phyloP scores from a whole-genome alignment of 92 coral and sea anemone genomes.

The Phymanthus crucifer region DNA sequence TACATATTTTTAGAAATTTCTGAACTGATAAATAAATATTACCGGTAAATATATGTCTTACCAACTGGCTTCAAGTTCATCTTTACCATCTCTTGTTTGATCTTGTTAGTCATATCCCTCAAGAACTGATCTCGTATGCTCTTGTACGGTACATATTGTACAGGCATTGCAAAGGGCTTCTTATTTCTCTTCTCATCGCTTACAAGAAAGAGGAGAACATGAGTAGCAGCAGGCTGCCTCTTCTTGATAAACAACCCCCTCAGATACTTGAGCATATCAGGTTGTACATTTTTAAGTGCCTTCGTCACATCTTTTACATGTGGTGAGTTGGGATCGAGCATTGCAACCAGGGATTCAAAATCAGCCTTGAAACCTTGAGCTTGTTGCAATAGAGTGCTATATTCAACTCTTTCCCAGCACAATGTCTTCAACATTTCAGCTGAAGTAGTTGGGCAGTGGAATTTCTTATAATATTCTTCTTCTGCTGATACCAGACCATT shows the following conservation, averaged over 20 bases:
- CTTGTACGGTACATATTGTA: constrained; percentile 60
- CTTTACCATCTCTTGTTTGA: constrained; percentile 41
- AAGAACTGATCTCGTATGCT: constrained; percentile 55
- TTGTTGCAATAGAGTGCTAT: constrained; percentile 54
- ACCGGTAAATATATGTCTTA: constrained; percentile 2
- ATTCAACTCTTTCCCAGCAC: constrained; percentile 76
- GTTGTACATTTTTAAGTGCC: background rate
- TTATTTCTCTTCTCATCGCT: constrained; percentile 49
- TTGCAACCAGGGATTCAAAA: constrained; percentile 1
- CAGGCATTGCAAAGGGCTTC: constrained; percentile 62
- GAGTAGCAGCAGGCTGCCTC: constrained; percentile 63
- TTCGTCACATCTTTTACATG: constrained; percentile 22
- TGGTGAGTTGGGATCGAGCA: constrained; percentile 29
- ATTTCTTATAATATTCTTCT: constrained; percentile 14
- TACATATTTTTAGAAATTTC: background rate
- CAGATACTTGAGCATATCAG: constrained; percentile 7
- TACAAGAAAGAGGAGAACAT: constrained; percentile 47
- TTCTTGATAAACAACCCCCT: constrained; percentile 48
- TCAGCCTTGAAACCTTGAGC: constrained; percentile 40
- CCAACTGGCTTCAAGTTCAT: constrained; percentile 55
- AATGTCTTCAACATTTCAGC: constrained; percentile 43
- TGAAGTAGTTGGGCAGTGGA: constrained; percentile 49
- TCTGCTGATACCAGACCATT: constrained; percentile 29
- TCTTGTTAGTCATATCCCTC: constrained; percentile 43
- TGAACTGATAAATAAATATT: background rate